phyloP scores from a whole-genome alignment of 2,797 vertebrate genomes.

The Dallia pectoralis region DNA sequence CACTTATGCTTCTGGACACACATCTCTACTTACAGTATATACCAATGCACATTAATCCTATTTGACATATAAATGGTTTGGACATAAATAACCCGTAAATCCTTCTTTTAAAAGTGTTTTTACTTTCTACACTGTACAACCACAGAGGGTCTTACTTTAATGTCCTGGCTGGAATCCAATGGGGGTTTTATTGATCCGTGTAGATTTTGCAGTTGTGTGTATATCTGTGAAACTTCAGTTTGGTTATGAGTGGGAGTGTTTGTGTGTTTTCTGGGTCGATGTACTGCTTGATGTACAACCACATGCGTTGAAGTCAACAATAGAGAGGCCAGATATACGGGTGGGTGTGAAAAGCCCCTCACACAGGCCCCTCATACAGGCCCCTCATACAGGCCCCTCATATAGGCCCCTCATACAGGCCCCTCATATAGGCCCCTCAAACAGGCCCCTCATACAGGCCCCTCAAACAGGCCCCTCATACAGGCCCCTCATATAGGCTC shows the following conservation, averaged over 20 bases:
- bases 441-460: too few species aligned
- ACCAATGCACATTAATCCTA: too few species aligned
- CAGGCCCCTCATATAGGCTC: too few species aligned
- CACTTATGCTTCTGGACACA: neutral
- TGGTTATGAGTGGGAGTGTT: constrained; percentile 7
- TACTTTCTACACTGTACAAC: neutral
- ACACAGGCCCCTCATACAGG: too few species aligned
- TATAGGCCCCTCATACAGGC: too few species aligned
- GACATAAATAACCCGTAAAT: neutral
- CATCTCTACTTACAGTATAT: neutral
- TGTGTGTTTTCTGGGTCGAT: constrained; percentile 45
- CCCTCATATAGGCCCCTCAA: too few species aligned
- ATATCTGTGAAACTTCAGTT: neutral
- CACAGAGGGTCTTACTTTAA: neutral
- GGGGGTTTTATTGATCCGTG: neutral
- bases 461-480: too few species aligned
- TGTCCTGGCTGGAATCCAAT: neutral
- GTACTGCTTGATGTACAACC: constrained; percentile 35
- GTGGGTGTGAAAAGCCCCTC: constrained; percentile 23
- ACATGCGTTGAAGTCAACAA: constrained; percentile 63
- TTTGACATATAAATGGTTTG: constrained; percentile 5
- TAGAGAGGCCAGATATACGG: constrained; percentile 36
- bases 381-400: too few species aligned
- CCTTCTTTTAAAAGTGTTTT: neutral
- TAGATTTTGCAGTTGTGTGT: constrained; percentile 35